phyloP scores from a whole-genome alignment of 2,888 invertebrate genomes.

The Limnephilus lunatus region DNA sequence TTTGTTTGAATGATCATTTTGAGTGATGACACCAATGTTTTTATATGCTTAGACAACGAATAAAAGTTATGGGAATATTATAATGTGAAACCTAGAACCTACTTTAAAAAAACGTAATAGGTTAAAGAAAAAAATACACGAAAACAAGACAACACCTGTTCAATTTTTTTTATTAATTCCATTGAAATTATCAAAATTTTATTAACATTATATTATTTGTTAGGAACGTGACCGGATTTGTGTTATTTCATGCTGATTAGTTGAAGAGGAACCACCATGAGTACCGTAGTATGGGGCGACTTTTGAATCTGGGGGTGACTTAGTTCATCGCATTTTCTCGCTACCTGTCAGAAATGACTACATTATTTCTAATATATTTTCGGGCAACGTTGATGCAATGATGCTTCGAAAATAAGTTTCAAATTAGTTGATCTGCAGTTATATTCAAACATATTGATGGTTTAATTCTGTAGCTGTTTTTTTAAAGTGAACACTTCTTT shows the following conservation, averaged over 20 bases:
- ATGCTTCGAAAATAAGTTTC: too few species aligned
- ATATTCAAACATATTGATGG: too few species aligned
- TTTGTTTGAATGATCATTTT: too few species aligned
- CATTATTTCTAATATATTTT: too few species aligned
- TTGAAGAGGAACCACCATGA: conserved; percentile 4
- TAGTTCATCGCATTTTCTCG: too few species aligned
- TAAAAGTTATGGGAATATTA: background rate
- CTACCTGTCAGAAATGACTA: too few species aligned
- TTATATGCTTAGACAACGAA: background rate
- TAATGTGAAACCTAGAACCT: background rate
- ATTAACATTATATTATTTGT: conserved; percentile 24
- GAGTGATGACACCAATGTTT: background rate
- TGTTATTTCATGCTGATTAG: background rate
- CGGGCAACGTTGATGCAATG: too few species aligned
- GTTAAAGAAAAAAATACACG: conserved; percentile 30
- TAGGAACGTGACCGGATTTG: conserved; percentile 37
- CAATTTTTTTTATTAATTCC: conserved; percentile 31
- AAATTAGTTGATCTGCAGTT: too few species aligned
- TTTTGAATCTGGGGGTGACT: too few species aligned
- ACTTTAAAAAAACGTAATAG: background rate
- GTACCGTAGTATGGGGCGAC: background rate
- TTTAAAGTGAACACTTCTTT: too few species aligned
- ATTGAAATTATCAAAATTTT: background rate
- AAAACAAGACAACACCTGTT: conserved; percentile 43
- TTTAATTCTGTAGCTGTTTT: too few species aligned